phyloP scores from a whole-genome alignment of 2,888 invertebrate species.

The Sminthurides aquaticus region DNA sequence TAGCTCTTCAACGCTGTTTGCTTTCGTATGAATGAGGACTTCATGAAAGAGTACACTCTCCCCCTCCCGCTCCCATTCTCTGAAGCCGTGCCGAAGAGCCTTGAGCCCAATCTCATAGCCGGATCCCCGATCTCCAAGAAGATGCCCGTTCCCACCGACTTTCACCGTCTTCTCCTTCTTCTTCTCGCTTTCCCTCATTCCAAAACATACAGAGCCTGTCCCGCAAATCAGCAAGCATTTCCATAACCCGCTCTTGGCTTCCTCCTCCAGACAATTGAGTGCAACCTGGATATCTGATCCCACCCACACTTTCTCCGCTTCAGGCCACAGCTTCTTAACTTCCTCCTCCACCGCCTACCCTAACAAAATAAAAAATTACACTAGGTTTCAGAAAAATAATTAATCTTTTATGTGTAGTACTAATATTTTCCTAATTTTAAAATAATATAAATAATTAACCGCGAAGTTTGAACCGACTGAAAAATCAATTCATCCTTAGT shows the following conservation, averaged over 20 bases:
- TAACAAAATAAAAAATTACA: not conserved
- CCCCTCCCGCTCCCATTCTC: constrained; percentile 31
- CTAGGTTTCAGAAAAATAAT: not conserved
- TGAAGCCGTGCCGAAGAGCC: constrained; percentile 28
- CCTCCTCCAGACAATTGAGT: constrained; percentile 30
- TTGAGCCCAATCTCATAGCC: constrained; percentile 32
- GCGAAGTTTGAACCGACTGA: too few relatives aligned
- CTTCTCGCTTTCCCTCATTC: constrained; percentile 20
- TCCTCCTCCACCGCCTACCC: not conserved
- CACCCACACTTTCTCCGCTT: constrained; percentile 30
- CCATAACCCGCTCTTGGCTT: not conserved
- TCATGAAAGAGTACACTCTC: constrained; percentile 9
- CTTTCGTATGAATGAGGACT: not conserved
- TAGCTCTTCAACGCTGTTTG: constrained; percentile 19
- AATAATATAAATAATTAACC: too few relatives aligned
- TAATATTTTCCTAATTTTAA: not conserved
- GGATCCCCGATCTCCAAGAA: constrained; percentile 41
- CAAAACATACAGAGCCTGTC: constrained; percentile 39
- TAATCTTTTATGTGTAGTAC: too few relatives aligned
- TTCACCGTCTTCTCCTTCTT: constrained; percentile 16
- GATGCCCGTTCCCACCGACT: constrained; percentile 40
- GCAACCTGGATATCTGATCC: constrained; percentile 40
- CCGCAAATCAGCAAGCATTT: constrained; percentile 35
- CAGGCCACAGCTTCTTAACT: constrained; percentile 23
- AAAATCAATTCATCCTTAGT: too few relatives aligned